Evolutionary conservation across 2,888 invertebrate species (phyloP).

Genomic region (Nasonia oneida): DNA sequence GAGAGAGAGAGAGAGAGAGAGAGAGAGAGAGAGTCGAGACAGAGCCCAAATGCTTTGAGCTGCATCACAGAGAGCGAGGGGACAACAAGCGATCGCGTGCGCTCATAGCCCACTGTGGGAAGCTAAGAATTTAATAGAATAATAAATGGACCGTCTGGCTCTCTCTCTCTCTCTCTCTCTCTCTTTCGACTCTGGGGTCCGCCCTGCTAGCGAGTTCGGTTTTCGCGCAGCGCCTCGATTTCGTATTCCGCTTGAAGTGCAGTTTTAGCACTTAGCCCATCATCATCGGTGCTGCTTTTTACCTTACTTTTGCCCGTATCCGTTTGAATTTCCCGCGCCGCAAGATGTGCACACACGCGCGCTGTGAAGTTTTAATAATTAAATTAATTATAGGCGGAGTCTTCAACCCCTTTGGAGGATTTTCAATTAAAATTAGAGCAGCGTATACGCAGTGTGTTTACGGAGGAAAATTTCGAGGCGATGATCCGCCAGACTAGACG

Average conservation of each 20-base stretch:
- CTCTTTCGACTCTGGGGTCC: background rate
- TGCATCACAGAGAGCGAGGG: background rate
- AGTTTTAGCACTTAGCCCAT: background rate
- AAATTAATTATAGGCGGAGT: background rate
- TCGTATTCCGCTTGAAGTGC: constrained; percentile 41
- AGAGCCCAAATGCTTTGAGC: background rate
- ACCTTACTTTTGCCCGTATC: background rate
- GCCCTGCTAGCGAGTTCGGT: background rate
- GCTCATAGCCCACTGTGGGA: constrained; percentile 16
- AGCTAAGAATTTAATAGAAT: constrained; percentile 58
- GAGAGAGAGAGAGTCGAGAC: background rate
- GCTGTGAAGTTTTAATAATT: background rate
- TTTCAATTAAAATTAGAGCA: constrained; percentile 47
- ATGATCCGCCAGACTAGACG: background rate
- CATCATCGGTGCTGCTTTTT: constrained; percentile 32
- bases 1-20: too few relatives aligned
- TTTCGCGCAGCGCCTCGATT: constrained; percentile 4
- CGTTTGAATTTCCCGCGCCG: constrained; percentile 8
- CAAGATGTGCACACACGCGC: background rate
- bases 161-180: background rate
- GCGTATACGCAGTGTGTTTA: background rate
- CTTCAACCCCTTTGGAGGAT: constrained; percentile 2
- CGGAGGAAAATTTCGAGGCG: background rate
- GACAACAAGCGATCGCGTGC: background rate
- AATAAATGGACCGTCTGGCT: constrained; percentile 58